phyloP scores from a whole-genome alignment of 2,797 vertebrate genomes.

The Cyclura pinguis region DNA sequence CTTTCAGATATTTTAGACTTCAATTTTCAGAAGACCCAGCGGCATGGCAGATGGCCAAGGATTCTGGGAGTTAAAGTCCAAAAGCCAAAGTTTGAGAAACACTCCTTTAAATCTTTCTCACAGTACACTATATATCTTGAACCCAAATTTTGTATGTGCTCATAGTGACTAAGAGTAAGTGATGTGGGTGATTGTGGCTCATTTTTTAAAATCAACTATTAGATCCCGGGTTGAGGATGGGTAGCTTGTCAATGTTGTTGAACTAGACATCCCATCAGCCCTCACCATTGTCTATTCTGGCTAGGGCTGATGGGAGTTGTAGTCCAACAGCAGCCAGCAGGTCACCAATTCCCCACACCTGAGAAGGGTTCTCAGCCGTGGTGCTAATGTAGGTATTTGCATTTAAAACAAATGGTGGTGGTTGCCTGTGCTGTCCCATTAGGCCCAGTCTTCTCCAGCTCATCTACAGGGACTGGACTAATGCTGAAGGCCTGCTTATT shows the following conservation, averaged over 20 bases:
- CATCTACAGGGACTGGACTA: slow-evolving; percentile 9
- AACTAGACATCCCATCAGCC: neutral
- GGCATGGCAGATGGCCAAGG: no score
- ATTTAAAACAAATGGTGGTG: slow-evolving; percentile 60
- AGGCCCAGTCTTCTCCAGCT: slow-evolving; percentile 57
- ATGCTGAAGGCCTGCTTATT: neutral
- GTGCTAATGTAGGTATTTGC: slow-evolving; percentile 37
- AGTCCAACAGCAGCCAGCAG: neutral
- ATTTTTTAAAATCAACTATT: slow-evolving; percentile 13
- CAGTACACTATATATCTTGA: slow-evolving; percentile 3
- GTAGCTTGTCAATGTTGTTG: neutral
- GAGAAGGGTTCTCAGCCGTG: slow-evolving; percentile 15
- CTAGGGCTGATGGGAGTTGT: neutral
- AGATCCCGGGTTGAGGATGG: neutral
- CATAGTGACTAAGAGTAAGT: neutral
- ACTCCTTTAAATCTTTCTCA: slow-evolving; percentile 22
- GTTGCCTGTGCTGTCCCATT: slow-evolving; percentile 61
- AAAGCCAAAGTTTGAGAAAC: no score
- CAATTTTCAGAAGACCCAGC: no score
- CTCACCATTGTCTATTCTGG: neutral
- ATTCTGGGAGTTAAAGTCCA: no score
- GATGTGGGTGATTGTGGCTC: neutral
- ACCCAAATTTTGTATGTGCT: neutral
- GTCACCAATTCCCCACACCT: neutral
- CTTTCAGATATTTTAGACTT: no score